phyloP scores from a whole-genome alignment of 2,888 invertebrate species.

The Ecdyonurus torrentis region DNA sequence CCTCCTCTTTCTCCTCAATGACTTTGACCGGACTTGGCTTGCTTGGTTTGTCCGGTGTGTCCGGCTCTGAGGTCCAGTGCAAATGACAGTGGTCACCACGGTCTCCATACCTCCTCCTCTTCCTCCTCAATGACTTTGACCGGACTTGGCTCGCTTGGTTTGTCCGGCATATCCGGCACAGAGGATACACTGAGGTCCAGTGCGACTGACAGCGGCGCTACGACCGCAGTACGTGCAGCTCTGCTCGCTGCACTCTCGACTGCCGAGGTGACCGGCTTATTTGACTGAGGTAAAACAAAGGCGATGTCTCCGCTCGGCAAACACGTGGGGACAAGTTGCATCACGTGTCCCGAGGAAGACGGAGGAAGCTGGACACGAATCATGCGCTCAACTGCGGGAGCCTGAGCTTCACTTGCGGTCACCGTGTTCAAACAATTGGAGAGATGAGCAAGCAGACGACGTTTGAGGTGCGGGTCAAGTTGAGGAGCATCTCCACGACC shows the following conservation, averaged over 20 bases:
- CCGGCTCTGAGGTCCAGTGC: too few relatives aligned
- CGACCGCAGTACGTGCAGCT: background rate
- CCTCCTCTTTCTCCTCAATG: too few relatives aligned
- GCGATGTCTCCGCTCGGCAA: conserved; percentile 71
- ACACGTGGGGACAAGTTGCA: conserved; percentile 65
- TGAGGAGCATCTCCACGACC: conserved; percentile 32
- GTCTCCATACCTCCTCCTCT: background rate
- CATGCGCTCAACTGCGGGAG: background rate
- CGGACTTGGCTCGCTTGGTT: conserved; percentile 28
- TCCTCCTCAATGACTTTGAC: conserved; percentile 36
- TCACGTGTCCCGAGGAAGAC: conserved; percentile 19
- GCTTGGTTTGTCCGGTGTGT: too few relatives aligned
- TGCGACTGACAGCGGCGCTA: background rate
- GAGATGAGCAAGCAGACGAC: conserved; percentile 58
- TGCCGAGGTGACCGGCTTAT: conserved; percentile 40
- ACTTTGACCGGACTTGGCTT: too few relatives aligned
- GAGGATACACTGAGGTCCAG: conserved; percentile 4
- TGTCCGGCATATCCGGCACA: conserved; percentile 8
- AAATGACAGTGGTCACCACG: background rate
- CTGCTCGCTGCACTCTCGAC: background rate
- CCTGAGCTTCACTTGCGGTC: background rate
- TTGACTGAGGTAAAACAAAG: conserved; percentile 42
- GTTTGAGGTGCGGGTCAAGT: conserved; percentile 51
- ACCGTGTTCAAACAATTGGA: conserved; percentile 42
- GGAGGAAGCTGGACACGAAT: conserved; percentile 19